Percentiles rank a stretch among this genome's conserved stretches.
Conservation (phyloP, 1,140 invertebrate genomes). For the Temnothorax longispinosus region DNA sequence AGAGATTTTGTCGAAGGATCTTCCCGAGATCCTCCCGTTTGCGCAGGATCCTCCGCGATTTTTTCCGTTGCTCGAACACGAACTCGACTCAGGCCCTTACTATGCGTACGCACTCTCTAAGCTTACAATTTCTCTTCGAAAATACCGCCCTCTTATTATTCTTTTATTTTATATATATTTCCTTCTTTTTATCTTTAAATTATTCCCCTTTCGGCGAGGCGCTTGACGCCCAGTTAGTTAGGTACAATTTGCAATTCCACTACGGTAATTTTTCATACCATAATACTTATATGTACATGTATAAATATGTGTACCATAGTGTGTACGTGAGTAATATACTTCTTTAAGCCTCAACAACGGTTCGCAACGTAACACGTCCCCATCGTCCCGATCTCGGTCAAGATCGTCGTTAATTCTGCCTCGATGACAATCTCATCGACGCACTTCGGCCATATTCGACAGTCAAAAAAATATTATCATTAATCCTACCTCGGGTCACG, state of each 20-base stretch:
- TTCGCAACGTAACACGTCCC: slow-evolving; percentile 43
- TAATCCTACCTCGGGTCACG: slow-evolving; percentile 17
- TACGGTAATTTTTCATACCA: slow-evolving; percentile 68
- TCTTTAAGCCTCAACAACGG: slow-evolving; percentile 57
- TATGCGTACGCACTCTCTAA: slow-evolving; percentile 62
- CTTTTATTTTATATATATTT: slow-evolving; percentile 2
- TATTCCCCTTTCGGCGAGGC: slow-evolving; percentile 21
- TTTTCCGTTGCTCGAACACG: slow-evolving; percentile 43
- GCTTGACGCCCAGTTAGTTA: slow-evolving; percentile 43
- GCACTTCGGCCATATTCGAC: slow-evolving; percentile 48
- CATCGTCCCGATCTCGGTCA: slow-evolving; percentile 44
- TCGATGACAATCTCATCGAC: slow-evolving; percentile 55
- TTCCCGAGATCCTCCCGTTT: background rate
- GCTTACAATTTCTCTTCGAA: slow-evolving; percentile 69
- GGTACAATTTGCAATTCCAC: slow-evolving; percentile 78
- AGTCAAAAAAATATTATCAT: slow-evolving; percentile 47
- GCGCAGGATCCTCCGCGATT: slow-evolving; percentile 61
- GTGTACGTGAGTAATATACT: slow-evolving; percentile 60
- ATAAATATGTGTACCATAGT: slow-evolving; percentile 53
- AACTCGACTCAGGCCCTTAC: slow-evolving; percentile 62
- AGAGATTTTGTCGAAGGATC: slow-evolving; percentile 26
- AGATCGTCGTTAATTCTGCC: slow-evolving; percentile 58
- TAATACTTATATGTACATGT: slow-evolving; percentile 52
- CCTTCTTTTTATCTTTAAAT: slow-evolving; percentile 12
- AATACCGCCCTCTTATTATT: slow-evolving; percentile 66